Evolutionary conservation across 2,113 vertebrate species (phyloP), one percentile per base, ranked within the genome.

Genomic region (Paraplagusia blochii): DNA sequence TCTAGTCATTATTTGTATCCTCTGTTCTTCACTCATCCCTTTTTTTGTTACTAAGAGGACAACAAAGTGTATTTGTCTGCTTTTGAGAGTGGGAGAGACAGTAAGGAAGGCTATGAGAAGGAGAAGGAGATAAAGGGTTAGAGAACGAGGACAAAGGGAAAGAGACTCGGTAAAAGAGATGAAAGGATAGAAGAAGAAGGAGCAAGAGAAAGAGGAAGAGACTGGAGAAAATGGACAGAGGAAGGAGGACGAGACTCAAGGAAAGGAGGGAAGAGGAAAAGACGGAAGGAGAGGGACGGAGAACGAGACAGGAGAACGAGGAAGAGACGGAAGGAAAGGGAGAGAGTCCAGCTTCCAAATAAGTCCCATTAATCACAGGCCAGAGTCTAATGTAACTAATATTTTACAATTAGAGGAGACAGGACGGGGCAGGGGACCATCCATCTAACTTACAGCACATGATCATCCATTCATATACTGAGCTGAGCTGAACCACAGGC

Each of bases 371-470:
- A 98, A 97, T 99, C 96, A 98, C 93, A 91, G 93, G 91, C 93
- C 93, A 93, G 93, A 93, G 93, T 95, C 94, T 99, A 99, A 98
- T 99, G 96, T 98, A 98, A 97, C 95, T 99, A 99, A 99, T 99
- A 98, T 96, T 99, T 99, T 99, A 99, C 96, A 98, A 98, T 98
- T 98, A 99, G 95, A 97, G 93, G 90, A 98, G 96, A 98, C 95
- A 99, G 94, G 95, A 95, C 92, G 93, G 93, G 94, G 93, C 94
- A 95, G 91, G 91, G 90, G 94, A 91, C 94, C 92, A 99, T 99
- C 96, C 94, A 97, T 99, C 95, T 99, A 95, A 94, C 95, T 99
- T 99, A 98, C 91, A 95, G 93, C 93, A 93, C 94, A 94, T 95
- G 94, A 98, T 98, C 96, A 98, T 96, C 93, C 94, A 98, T 98